Evolutionary conservation across 2,113 vertebrate genomes (phyloP).

Genomic region (Spermophilus dauricus): DNA sequence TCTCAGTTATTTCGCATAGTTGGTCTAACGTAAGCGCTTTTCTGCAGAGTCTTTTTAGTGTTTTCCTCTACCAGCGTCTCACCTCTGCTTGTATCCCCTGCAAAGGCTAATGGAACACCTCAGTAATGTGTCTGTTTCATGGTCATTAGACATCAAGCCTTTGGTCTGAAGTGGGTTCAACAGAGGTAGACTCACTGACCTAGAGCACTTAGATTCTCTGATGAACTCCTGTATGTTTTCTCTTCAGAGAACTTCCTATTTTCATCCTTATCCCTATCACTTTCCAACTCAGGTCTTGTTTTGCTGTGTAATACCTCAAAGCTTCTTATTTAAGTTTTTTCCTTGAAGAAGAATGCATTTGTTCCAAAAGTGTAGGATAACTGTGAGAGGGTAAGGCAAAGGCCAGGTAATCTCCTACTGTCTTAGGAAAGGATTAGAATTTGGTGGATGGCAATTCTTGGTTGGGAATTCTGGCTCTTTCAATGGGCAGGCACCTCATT

Average conservation of each 20-base stretch:
- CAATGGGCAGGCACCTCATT: not conserved
- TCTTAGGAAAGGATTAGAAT: not conserved
- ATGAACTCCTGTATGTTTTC: not conserved
- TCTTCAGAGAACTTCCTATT: not conserved
- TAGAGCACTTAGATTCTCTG: not conserved
- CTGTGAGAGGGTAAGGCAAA: not conserved
- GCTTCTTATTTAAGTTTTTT: not conserved
- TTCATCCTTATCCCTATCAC: not conserved
- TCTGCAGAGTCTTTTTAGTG: not conserved
- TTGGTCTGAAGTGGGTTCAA: not conserved
- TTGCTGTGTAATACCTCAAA: not conserved
- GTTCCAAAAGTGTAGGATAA: not conserved
- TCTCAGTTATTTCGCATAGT: slow-evolving; percentile 60
- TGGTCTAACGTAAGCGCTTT: slow-evolving; percentile 27
- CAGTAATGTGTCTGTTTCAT: not conserved
- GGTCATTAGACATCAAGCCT: not conserved
- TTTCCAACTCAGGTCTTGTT: slow-evolving; percentile 28
- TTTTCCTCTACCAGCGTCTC: not conserved
- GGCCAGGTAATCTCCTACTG: not conserved
- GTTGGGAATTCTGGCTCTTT: not conserved
- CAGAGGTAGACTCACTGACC: not conserved
- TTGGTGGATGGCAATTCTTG: not conserved
- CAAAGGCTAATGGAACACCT: not conserved
- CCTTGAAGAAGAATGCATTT: not conserved
- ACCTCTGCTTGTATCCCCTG: not conserved